Base-by-base conservation (phyloP, 1,140 invertebrate species). In the Belonocnema kinseyi region DNA sequence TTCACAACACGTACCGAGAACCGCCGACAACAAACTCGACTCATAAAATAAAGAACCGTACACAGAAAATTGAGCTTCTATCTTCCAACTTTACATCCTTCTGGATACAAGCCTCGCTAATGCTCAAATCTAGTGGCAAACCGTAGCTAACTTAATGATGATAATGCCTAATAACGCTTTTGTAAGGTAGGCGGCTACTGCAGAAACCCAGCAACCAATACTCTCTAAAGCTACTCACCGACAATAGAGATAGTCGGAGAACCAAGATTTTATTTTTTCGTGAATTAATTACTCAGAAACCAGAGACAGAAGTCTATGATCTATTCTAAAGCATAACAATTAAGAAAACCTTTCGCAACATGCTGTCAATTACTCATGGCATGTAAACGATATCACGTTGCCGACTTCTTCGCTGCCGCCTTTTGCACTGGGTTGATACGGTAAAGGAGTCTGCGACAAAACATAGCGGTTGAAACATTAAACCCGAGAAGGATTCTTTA, bases 401-500 rank as follows among this genome's bases (percentile, higher is more conserved):
- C 61, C 61, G 46, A 66, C 26, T 66, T 66, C 3, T 66, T 66
- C 61, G 26, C 12, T 16, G 33, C 61, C 26, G 61, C 61, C 33
- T 66, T 66, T 66, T 33, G 40, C 10, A 46, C 7, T 46, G 33
- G 61, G 26, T 26, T 26, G 58, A 61, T 61, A 61, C 73, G 58
- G 21, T 77, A 81, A 81, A 81, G 77, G 76, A 80, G 80, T 81
- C 76, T 71, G 78, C 77, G 79, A 81, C 81, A 83, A 83, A 80
- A 81, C 77, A 74, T 78, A 78, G 81, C 82, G 76, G 75, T 81
- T 81, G 82, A 79, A 83, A 83, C 78, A 74, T 79, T 80, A 83
- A 79, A 83, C 81, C 77, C 50, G 75, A 79, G 79, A 78, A 80
- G 74, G 66, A 80, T 83, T 77, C 74, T 83, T 83, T 79, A 79